Conservation (phyloP, 2,888 invertebrate genomes). For the Oligia latruncula region DNA sequence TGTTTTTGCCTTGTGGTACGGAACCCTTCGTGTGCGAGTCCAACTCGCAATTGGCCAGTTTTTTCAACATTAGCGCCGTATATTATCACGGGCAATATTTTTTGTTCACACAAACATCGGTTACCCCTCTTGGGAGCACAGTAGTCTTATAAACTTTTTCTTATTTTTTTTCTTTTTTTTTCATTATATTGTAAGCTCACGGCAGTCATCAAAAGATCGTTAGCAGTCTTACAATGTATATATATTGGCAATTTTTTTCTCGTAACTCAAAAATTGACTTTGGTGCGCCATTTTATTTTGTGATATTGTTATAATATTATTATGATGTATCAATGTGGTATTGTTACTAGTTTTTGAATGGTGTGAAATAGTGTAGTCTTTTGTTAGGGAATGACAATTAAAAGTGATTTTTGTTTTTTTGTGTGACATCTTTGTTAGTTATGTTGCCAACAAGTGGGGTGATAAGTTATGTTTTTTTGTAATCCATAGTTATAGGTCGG, state of each 20-base stretch:
- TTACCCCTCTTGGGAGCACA: slow-evolving; percentile 69
- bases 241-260: slow-evolving; percentile 86
- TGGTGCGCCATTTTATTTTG: slow-evolving; percentile 60
- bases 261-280: slow-evolving; percentile 84
- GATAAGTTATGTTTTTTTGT: not conserved
- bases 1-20: too few relatives aligned
- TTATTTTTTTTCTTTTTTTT: slow-evolving; percentile 77
- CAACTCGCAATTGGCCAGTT: too few relatives aligned
- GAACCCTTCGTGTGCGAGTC: too few relatives aligned
- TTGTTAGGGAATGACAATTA: slow-evolving; percentile 70
- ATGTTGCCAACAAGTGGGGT: slow-evolving; percentile 51
- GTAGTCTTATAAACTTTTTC: slow-evolving; percentile 75
- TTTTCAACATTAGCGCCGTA: slow-evolving; percentile 55
- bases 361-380: slow-evolving; percentile 71
- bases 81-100: slow-evolving; percentile 55
- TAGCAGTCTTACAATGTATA: slow-evolving; percentile 80
- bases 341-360: slow-evolving; percentile 64
- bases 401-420: slow-evolving; percentile 59
- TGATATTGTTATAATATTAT: slow-evolving; percentile 72
- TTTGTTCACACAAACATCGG: slow-evolving; percentile 55
- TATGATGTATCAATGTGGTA: slow-evolving; percentile 73
- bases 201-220: slow-evolving; percentile 88
- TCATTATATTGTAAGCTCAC: slow-evolving; percentile 82
- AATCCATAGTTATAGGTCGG: too few relatives aligned
- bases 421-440: slow-evolving; percentile 49